phyloP scores from a whole-genome alignment of 2,888 invertebrate species.

The Microctonus brassicae region DNA sequence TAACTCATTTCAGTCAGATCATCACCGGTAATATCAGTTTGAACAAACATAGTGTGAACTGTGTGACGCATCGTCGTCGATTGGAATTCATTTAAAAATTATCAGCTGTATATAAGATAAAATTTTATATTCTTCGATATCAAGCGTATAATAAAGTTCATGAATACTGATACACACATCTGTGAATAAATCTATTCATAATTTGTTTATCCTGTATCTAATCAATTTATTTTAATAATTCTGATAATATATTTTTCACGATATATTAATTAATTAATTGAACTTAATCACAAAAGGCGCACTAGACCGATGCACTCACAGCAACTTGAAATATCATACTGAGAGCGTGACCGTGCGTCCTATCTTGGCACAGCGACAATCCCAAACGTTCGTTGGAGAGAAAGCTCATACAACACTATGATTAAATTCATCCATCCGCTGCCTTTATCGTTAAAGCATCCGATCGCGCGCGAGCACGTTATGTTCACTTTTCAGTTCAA shows the following conservation, averaged over 20 bases:
- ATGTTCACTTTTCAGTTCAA: background rate
- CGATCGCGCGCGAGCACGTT: background rate
- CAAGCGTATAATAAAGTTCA: too few species aligned
- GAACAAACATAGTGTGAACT: slow-evolving; percentile 47
- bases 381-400: background rate
- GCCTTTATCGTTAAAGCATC: background rate
- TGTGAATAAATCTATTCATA: too few species aligned
- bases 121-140: background rate
- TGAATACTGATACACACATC: too few species aligned
- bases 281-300: background rate
- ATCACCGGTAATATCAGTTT: slow-evolving; percentile 50
- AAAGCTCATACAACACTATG: background rate
- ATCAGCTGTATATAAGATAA: background rate
- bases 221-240: background rate
- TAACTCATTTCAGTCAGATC: slow-evolving; percentile 41
- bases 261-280: background rate
- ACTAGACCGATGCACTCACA: background rate
- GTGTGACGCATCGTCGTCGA: slow-evolving; percentile 19
- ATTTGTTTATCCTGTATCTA: background rate
- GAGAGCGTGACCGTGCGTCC: background rate
- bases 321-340: background rate
- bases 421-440: background rate
- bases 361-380: background rate
- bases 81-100: background rate
- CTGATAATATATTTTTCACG: background rate